Evolutionary conservation across 2,797 vertebrate genomes (phyloP), one percentile per base, ranked within the genome.

Genomic region (Cygnus olor): DNA sequence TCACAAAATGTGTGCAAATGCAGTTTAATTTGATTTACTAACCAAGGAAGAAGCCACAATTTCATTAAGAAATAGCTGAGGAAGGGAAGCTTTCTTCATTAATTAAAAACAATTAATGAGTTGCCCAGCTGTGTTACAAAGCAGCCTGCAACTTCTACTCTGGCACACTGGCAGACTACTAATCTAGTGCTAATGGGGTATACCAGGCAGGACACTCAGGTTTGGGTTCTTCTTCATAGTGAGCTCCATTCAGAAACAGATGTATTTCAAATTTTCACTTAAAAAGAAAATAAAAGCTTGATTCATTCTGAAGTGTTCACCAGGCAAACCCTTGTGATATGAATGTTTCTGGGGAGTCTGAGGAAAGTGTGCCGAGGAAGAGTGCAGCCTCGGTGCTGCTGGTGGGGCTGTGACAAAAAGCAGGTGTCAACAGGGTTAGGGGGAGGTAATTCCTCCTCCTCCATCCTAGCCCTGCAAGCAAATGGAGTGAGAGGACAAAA

Each of bases 71-170:
- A 94, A 88, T 78, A 88, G 80, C 93, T 89, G 86, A 97, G 80
- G 70, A 94, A 94, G 88, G 80, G 61, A 95, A 96, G 80, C 10
- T 82, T 93, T 92, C 94, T 95, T 97, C 96, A 96, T 97, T 98
- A 97, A 97, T 97, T 97, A 96, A 97, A 97, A 97, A 87, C 92
- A 97, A 97, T 98, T 96, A 97, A 81, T 4, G 11, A 79, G 86
- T 77, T 90, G 47, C 91, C 90, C 95, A 96, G 90, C 87, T 91
- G 96, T 95, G 93, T 93, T 88, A 71, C 74, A 93, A 93, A 90
- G 80, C 72, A 93, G 61, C 14, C 53, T 77, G 51, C 3, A 34
- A 80, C 74, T 80, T 90, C 91, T 60, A 90, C 87, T 13, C 12
- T 78, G 73, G 64, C 53, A 96, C 36, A 20, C n/a, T 25, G 19